These are phyloP conservation scores for Tenthredo livida DNA, from an alignment of 2,888 invertebrate species.

Conservation along the genomic window DNA sequence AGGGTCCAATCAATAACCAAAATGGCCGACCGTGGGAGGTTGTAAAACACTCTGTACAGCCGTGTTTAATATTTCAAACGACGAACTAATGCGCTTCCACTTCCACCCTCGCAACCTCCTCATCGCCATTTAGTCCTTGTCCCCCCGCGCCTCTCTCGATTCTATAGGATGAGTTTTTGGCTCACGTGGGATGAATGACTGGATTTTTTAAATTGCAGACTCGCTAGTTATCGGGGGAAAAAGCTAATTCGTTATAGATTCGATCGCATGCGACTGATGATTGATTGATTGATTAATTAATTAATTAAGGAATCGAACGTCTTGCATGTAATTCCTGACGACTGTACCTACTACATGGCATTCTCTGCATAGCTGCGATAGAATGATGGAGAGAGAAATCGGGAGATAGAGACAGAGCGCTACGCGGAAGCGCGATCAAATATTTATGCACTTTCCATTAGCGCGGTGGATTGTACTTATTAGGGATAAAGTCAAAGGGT, in stretches of 20 bases:
- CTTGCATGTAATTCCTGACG: background rate
- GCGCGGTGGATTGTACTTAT: slow-evolving; percentile 73
- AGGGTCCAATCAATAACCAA: slow-evolving; percentile 71
- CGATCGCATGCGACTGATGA: background rate
- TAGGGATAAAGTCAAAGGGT: slow-evolving; percentile 73
- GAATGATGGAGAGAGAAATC: background rate
- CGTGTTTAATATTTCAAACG: slow-evolving; percentile 72
- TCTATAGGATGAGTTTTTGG: background rate
- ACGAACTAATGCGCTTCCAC: slow-evolving; percentile 64
- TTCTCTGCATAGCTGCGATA: background rate
- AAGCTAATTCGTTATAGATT: no score
- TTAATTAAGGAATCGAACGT: background rate
- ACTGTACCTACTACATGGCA: background rate
- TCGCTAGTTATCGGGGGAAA: no score
- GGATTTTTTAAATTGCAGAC: no score
- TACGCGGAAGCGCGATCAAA: slow-evolving; percentile 66
- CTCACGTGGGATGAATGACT: no score
- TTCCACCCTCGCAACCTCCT: background rate
- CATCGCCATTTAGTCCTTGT: background rate
- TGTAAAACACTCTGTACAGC: slow-evolving; percentile 69
- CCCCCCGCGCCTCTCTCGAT: background rate
- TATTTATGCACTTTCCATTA: slow-evolving; percentile 76
- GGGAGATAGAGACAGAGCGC: background rate
- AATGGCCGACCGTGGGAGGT: slow-evolving; percentile 64
- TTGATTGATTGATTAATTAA: background rate